These are phyloP conservation scores for Monochamus alternatus DNA, from an alignment of 2,888 invertebrate genomes.

Conservation along the genomic window DNA sequence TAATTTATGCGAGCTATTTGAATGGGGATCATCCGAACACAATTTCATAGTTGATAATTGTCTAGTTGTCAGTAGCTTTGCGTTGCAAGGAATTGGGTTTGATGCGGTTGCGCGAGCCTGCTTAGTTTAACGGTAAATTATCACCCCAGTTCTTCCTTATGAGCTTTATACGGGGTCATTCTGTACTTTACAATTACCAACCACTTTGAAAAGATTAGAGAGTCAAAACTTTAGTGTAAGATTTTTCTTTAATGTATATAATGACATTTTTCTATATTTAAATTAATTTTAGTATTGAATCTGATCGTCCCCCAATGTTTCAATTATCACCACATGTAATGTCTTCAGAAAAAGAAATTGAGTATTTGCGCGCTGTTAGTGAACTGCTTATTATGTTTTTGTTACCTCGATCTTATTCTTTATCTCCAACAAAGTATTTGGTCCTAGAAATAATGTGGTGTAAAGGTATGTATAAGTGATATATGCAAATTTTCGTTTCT, in stretches of 20 bases:
- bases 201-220: conserved; percentile 89
- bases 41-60: conserved; percentile 15
- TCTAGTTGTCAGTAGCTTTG: neutral
- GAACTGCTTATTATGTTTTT: conserved; percentile 88
- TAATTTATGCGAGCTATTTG: conserved; percentile 22
- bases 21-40: conserved; percentile 13
- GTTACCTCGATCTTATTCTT: conserved; percentile 86
- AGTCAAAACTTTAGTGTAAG: conserved; percentile 84
- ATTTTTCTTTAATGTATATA: conserved; percentile 54
- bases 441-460: conserved; percentile 88
- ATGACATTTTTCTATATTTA: conserved; percentile 17
- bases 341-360: conserved; percentile 82
- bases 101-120: no score
- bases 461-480: conserved; percentile 76
- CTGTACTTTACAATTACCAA: conserved; percentile 74
- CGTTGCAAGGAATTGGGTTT: neutral
- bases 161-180: no score
- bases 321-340: conserved; percentile 83
- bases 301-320: conserved; percentile 79
- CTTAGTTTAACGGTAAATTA: no score
- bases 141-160: no score
- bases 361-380: conserved; percentile 86
- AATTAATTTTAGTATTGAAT: conserved; percentile 73
- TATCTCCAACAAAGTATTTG: conserved; percentile 85
- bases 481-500: conserved; percentile 15